Evolutionary conservation across 2,113 vertebrate species (phyloP), one percentile per base, ranked within the genome.

Genomic region (Myiozetetes cayanensis): DNA sequence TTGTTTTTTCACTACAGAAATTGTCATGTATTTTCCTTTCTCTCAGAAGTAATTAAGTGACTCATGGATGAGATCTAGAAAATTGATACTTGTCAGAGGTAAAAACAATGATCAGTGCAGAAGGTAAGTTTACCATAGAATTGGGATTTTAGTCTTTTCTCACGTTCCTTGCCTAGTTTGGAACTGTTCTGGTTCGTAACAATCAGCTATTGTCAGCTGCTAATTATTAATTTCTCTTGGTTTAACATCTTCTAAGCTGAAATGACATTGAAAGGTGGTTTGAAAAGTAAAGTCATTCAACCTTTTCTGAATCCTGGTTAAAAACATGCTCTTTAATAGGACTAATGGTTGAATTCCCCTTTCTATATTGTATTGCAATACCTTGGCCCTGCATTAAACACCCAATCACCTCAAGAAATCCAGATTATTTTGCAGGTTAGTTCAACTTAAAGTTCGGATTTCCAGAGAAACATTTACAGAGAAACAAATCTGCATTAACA

Each of bases 21-120:
- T 96, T 84, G 88, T 35, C 55, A 75, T 14, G 21, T 88, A 86
- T 93, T 95, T 96, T 93, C 78, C 89, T 96, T 90, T 90, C 87
- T 81, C 72, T 62, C 76, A 92, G 72, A 85, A 90, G 80, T 96
- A 93, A 97, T 96, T 97, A 96, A 91, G 71, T 95, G 95, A 97
- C 91, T 95, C 94, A 94, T 6, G 8, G 89, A 94, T 91, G 91
- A 96, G 85, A 94, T 86, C 46, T 70, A 81, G 91, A 96, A 96
- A 97, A 96, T 96, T 76, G 70, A 97, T 94, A 90, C 83, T 96
- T 95, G 95, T 96, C 96, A 95, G 82, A 88, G 67, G 89, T 90
- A 94, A 94, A 96, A 95, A 95, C 85, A 96, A 94, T 77, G 85
- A 94, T 89, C 77, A 43, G 25, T 53, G 56, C 30, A 95, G 95